Percentiles rank a stretch among this genome's conserved stretches.
Evolutionary conservation across 2,888 invertebrate genomes (phyloP).

Genomic region (Panorpa germanica): DNA sequence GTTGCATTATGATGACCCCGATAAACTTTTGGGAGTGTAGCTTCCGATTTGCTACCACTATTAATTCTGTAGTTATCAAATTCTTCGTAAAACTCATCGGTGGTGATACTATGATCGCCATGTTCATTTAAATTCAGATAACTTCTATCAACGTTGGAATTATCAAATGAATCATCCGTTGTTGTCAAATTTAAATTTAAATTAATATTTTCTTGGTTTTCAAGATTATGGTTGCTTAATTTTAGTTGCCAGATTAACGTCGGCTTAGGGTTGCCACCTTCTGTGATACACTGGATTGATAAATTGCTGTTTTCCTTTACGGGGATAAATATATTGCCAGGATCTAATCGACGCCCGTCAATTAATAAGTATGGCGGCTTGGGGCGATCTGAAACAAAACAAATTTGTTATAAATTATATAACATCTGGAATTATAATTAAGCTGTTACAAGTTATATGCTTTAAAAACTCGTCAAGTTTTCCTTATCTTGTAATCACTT

Average conservation of each 20-base stretch:
- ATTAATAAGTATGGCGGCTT: conserved; percentile 71
- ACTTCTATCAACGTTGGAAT: too few relatives aligned
- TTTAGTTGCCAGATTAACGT: conserved; percentile 26
- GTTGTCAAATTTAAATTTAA: conserved; percentile 19
- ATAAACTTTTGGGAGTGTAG: conserved; percentile 53
- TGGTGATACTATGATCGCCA: too few relatives aligned
- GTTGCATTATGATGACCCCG: conserved; percentile 77
- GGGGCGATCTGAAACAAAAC: conserved; percentile 51
- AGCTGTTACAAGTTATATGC: too few relatives aligned
- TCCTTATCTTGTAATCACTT: too few relatives aligned
- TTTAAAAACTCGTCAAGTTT: too few relatives aligned
- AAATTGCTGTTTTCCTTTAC: conserved; percentile 71
- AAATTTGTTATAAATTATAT: too few relatives aligned
- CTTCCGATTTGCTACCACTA: conserved; percentile 35
- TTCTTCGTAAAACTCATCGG: too few relatives aligned
- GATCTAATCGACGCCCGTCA: conserved; percentile 67
- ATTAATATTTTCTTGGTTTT: conserved; percentile 23
- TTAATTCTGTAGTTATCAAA: conserved; percentile 26
- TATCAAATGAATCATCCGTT: too few relatives aligned
- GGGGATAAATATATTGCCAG: conserved; percentile 74
- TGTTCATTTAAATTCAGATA: too few relatives aligned
- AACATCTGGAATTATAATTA: too few relatives aligned
- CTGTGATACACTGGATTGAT: conserved; percentile 68
- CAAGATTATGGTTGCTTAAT: conserved; percentile 24
- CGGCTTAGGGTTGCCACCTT: conserved; percentile 58